These are phyloP conservation scores for Trichomycterus rosablanca DNA, from an alignment of 2,113 vertebrate genomes.

Conservation along the genomic window DNA sequence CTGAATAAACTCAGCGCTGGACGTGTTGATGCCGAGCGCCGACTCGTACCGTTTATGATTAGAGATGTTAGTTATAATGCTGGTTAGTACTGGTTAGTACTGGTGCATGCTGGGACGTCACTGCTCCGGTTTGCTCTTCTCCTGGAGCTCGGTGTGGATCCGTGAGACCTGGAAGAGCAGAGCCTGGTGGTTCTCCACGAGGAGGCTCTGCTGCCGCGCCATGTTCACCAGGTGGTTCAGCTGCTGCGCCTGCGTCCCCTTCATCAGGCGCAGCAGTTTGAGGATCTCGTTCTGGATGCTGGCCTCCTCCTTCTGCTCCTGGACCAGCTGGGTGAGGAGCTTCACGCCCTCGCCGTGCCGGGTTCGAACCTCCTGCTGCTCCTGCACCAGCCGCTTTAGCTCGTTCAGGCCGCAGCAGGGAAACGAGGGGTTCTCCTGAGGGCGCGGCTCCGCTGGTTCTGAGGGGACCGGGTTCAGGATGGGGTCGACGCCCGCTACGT, in stretches of 20 bases:
- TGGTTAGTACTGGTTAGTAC: too few species aligned
- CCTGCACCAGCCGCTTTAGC: constrained; percentile 34
- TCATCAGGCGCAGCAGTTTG: constrained; percentile 45
- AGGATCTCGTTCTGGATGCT: constrained; percentile 48
- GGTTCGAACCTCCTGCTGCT: constrained; percentile 21
- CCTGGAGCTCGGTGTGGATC: constrained; percentile 36
- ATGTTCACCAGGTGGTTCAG: constrained; percentile 54
- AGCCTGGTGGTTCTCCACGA: constrained; percentile 68
- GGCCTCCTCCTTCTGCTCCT: constrained; percentile 47
- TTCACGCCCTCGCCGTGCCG: constrained; percentile 23
- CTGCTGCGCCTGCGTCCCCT: constrained; percentile 49
- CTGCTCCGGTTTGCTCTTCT: constrained; percentile 13
- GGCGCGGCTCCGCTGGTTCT: background rate
- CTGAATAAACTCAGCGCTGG: too few species aligned
- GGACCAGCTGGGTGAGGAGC: constrained; percentile 44
- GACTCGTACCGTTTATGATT: too few species aligned
- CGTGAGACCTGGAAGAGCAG: constrained; percentile 46
- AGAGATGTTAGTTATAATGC: too few species aligned
- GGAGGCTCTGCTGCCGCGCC: constrained; percentile 62
- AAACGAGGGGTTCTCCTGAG: background rate
- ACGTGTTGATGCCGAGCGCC: too few species aligned
- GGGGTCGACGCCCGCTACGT: constrained; percentile 7
- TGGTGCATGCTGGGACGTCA: too few species aligned
- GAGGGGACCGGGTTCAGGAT: constrained; percentile 4
- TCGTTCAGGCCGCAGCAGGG: constrained; percentile 19